A percentile compares a stretch with the other conserved stretches of the same genome.
Conservation (phyloP, 1,140 invertebrate genomes). For the Chlorops oryzae region DNA sequence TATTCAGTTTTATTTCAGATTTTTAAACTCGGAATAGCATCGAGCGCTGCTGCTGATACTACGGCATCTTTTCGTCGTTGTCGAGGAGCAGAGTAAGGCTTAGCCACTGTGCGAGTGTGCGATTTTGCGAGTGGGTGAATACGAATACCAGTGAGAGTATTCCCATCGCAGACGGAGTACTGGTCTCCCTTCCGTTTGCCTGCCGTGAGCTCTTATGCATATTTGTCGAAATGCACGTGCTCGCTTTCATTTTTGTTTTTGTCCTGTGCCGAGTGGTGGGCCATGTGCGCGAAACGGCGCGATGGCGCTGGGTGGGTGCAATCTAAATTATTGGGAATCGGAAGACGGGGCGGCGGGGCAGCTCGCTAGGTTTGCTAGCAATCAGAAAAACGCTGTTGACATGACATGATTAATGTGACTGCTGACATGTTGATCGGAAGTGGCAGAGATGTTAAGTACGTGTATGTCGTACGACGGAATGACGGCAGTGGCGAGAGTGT, state of each 20-base stretch:
- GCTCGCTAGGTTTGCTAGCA: not conserved
- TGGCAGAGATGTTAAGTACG: constrained; percentile 4
- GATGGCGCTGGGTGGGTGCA: not conserved
- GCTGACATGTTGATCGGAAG: constrained; percentile 10
- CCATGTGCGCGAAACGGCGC: not conserved
- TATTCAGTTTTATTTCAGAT: too few relatives aligned
- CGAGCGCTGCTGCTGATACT: too few relatives aligned
- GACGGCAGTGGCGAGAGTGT: not conserved
- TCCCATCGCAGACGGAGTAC: too few relatives aligned
- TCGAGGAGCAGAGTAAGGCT: too few relatives aligned
- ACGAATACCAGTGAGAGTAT: too few relatives aligned
- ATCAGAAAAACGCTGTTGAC: not conserved
- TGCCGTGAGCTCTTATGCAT: not conserved
- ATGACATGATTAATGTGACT: constrained; percentile 10
- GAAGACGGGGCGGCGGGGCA: not conserved
- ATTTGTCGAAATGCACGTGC: not conserved
- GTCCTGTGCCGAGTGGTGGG: not conserved
- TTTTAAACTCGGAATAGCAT: too few relatives aligned
- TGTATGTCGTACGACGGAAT: too few relatives aligned
- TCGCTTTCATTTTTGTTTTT: not conserved
- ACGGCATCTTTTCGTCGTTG: too few relatives aligned
- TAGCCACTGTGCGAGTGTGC: too few relatives aligned
- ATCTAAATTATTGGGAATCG: not conserved
- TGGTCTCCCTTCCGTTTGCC: too few relatives aligned
- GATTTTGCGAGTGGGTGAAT: too few relatives aligned